These are phyloP conservation scores for Addax nasomaculatus DNA, from an alignment of 2,113 vertebrate species.

Conservation along the genomic window DNA sequence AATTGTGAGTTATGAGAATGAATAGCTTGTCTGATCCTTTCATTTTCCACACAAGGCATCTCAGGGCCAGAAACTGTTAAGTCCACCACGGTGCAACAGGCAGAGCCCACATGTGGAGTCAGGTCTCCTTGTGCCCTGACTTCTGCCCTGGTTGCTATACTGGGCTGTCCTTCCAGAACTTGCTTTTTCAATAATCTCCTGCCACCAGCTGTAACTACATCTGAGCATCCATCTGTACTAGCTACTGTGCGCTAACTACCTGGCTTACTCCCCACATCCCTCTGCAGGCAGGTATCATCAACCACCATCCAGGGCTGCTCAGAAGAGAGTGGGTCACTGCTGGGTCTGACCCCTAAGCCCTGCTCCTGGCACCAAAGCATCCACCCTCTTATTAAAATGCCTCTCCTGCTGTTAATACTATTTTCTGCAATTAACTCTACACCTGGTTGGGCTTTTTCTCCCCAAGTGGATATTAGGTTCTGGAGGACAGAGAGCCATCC, in stretches of 20 bases:
- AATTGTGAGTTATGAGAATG: background rate
- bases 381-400: background rate
- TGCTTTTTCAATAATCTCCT: background rate
- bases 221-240: background rate
- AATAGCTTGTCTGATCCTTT: background rate
- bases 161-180: background rate
- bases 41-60: background rate
- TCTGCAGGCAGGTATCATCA: accelerated
- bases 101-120: background rate
- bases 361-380: background rate
- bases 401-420: background rate
- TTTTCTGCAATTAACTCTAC: background rate
- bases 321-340: background rate
- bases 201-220: background rate
- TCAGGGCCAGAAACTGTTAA: background rate
- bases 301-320: background rate
- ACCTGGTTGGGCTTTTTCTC: background rate
- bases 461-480: background rate
- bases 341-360: background rate
- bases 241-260: background rate
- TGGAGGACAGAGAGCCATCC: background rate
- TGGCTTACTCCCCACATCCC: background rate
- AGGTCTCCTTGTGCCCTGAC: background rate
- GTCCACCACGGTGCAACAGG: background rate
- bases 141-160: background rate